Conservation (phyloP, 2,113 vertebrate genomes). For the Toxotes jaculatrix region DNA sequence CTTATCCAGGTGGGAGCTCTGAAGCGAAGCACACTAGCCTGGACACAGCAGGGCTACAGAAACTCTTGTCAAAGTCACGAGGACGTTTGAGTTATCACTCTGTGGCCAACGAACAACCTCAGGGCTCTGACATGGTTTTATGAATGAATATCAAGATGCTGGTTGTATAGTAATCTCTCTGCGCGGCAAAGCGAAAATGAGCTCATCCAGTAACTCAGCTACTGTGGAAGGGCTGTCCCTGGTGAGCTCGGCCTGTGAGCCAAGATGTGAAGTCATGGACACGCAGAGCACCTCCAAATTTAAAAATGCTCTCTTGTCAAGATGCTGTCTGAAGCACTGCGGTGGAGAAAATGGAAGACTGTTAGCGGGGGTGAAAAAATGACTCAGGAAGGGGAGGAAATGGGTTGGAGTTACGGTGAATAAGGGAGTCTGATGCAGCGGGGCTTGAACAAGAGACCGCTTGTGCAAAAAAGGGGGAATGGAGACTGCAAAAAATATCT, state of each 20-base stretch:
- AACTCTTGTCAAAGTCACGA: constrained; percentile 33
- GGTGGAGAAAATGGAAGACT: constrained; percentile 24
- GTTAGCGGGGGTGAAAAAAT: constrained; percentile 16
- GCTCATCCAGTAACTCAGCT: constrained; percentile 77
- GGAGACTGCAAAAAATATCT: background rate
- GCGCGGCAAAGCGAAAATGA: constrained; percentile 61
- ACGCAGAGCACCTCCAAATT: constrained; percentile 37
- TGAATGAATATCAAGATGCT: constrained; percentile 70
- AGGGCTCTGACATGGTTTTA: constrained; percentile 61
- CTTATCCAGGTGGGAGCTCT: background rate
- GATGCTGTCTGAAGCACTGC: constrained; percentile 38
- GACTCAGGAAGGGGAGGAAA: constrained; percentile 40
- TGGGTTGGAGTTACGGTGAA: constrained; percentile 17
- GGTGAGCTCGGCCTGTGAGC: constrained; percentile 47
- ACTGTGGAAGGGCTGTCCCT: constrained; percentile 67
- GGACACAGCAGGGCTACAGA: constrained; percentile 22
- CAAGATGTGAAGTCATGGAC: constrained; percentile 73
- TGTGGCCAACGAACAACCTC: constrained; percentile 20
- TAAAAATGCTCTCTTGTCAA: constrained; percentile 44
- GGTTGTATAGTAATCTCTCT: constrained; percentile 43
- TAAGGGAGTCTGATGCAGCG: constrained; percentile 16
- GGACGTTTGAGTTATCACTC: constrained; percentile 36
- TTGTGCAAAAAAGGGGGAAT: constrained; percentile 8
- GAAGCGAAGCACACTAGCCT: background rate
- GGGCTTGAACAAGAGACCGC: constrained; percentile 15